Conservation (phyloP, 2,888 invertebrate species). For the Pogonocherus hispidulus region DNA sequence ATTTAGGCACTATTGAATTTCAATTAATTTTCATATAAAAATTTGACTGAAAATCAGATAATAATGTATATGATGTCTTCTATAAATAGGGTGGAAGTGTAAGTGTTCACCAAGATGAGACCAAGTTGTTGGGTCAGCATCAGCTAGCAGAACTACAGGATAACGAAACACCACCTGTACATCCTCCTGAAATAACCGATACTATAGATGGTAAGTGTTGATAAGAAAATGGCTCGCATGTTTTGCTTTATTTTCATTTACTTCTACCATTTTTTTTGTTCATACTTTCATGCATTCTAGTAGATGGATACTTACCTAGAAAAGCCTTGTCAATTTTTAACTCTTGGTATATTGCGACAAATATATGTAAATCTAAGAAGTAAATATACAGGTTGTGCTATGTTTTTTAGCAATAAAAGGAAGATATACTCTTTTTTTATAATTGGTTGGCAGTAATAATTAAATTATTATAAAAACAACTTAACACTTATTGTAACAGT, state of each 20-base stretch:
- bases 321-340: background rate
- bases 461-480: too few species aligned
- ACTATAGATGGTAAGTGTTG: constrained; percentile 83
- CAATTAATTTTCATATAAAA: too few species aligned
- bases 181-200: constrained; percentile 80
- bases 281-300: constrained; percentile 20
- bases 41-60: background rate
- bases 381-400: too few species aligned
- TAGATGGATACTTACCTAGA: background rate
- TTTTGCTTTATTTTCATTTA: constrained; percentile 5
- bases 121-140: constrained; percentile 69
- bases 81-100: constrained; percentile 66
- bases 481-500: too few species aligned
- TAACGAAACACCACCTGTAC: constrained; percentile 74
- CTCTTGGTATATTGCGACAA: background rate
- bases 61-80: constrained; percentile 36
- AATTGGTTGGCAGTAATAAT: too few species aligned
- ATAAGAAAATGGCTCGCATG: constrained; percentile 30
- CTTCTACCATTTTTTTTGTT: constrained; percentile 14
- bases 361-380: too few species aligned
- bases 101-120: constrained; percentile 71
- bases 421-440: too few species aligned
- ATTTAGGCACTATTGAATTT: too few species aligned
- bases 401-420: too few species aligned
- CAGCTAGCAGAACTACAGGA: constrained; percentile 74